phyloP scores from a whole-genome alignment of 2,888 invertebrate species.

The Lutraria lutraria region DNA sequence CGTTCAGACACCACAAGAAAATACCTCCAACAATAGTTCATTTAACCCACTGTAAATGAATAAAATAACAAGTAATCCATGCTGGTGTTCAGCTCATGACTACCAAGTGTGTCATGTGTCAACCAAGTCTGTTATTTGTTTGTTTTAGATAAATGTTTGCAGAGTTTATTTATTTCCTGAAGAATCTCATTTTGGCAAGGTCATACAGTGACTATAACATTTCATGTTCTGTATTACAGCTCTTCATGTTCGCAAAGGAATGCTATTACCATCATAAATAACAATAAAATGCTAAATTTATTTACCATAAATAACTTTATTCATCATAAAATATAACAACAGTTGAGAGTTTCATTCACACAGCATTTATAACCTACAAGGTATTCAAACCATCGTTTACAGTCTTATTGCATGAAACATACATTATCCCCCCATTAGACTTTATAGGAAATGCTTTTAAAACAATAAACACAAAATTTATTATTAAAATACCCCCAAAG shows the following conservation, averaged over 20 bases:
- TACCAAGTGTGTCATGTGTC: not conserved
- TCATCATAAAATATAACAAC: constrained; percentile 61
- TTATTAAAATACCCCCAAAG: too few species aligned
- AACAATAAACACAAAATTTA: too few species aligned
- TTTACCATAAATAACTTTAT: constrained; percentile 45
- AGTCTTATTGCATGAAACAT: too few species aligned
- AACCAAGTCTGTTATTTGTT: not conserved
- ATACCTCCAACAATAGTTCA: not conserved
- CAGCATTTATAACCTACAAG: not conserved
- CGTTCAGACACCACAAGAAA: not conserved
- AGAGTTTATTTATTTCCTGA: not conserved
- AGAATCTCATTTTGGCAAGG: constrained; percentile 2
- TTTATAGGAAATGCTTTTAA: too few species aligned
- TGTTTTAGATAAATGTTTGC: not conserved
- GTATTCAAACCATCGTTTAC: not conserved
- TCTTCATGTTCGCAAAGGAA: not conserved
- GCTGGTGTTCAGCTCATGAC: not conserved
- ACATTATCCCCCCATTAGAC: too few species aligned
- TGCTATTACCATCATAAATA: constrained; percentile 2
- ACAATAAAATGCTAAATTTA: constrained; percentile 6
- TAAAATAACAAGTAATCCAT: not conserved
- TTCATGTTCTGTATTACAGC: not conserved
- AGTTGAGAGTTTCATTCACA: constrained; percentile 26
- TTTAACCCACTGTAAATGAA: not conserved
- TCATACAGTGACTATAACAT: not conserved